Base-by-base conservation (phyloP, 2,888 invertebrate genomes). In the Amphipoea lucens region DNA sequence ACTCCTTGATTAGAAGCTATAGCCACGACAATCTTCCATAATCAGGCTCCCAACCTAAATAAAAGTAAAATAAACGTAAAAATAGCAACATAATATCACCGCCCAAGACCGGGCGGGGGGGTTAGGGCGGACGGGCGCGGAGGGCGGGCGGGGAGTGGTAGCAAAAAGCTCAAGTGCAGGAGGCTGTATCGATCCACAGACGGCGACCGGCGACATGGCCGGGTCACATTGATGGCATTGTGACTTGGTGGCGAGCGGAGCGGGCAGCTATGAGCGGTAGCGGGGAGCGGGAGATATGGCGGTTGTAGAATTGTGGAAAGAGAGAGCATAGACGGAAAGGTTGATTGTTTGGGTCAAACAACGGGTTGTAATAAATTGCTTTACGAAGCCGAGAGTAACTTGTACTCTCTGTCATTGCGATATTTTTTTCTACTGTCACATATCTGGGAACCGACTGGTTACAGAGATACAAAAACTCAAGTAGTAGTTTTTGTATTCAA, bases 101-200 rank as follows among this genome's bases (percentile, higher is more conserved):
- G 88, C 91, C 93, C 92, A 93, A 92, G 93, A 84, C 85, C 82
- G 90, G 90, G 87, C 87, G 85, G 88, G 85, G 85, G 84, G 76
- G 88, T 89, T 90, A 87, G 87, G 87, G 81, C 83, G 84, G 85
- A 87, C 69, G 89, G 84, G 85, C 54, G 82, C 84, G 88, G 76
- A 67, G 65, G 17, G 83, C 88, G 82, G 83, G 87, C 75, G 88
- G 87, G 92, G 57, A 57, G 23, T 57, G 57, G 93, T 91, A 91
- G 94, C 93, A 94, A 95, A 95, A 95, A 95, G 95, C 96, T 95
- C 94, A 96, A 96, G 96, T 95, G 96, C 96, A 95, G 92, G 96
- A 96, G 95, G 96, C 96, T 96, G 96, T 96, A 96, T 96, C 96
- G 96, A 96, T 96, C 95, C 94, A 93, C 89, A 90, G 92, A 92